Conservation (phyloP, 2,888 invertebrate species). For the Lutraria lutraria region DNA sequence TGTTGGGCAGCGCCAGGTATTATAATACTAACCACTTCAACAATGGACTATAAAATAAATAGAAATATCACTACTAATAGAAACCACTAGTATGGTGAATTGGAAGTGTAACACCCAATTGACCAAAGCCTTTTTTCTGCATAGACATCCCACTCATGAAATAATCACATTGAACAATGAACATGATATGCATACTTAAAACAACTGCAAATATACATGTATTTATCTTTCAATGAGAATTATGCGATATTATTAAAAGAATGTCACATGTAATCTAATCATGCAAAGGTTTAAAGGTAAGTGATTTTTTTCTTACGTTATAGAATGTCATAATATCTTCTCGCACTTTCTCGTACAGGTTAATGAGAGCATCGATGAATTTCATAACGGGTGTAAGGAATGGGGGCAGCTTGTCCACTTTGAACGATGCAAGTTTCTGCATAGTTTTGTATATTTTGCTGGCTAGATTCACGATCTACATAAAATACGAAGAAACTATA, state of each 20-base stretch:
- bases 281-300: no score
- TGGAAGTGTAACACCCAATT: no score
- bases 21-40: slow-evolving; percentile 44
- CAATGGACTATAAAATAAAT: slow-evolving; percentile 45
- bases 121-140: no score
- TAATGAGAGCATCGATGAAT: slow-evolving; percentile 39
- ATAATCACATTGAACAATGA: no score
- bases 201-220: no score
- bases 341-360: slow-evolving; percentile 49
- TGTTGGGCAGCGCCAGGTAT: slow-evolving; percentile 57
- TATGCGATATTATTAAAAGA: no score
- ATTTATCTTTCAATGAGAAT: no score
- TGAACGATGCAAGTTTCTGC: slow-evolving; percentile 43
- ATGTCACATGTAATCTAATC: no score
- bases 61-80: no score
- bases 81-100: no score
- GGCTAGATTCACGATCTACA: slow-evolving; percentile 41
- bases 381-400: slow-evolving; percentile 51
- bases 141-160: no score
- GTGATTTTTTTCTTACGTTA: slow-evolving; percentile 54
- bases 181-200: no score
- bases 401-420: slow-evolving; percentile 50
- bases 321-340: slow-evolving; percentile 61
- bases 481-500: neutral
- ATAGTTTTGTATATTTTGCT: slow-evolving; percentile 36